Conservation (phyloP, 2,888 invertebrate genomes). For the Orgyia antiqua region DNA sequence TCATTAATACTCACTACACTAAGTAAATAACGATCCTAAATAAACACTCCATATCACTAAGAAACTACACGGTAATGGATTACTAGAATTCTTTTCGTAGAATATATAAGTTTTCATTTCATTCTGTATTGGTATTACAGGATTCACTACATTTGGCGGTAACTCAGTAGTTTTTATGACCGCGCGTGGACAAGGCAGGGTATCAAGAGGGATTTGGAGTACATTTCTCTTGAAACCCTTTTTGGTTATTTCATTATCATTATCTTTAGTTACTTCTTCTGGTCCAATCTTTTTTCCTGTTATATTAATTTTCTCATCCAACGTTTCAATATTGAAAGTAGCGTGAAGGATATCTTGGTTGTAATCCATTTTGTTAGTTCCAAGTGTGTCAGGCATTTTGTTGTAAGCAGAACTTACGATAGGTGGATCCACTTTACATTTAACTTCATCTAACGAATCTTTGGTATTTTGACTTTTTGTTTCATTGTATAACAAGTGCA, state of each 20-base stretch:
- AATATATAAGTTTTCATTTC: conserved; percentile 70
- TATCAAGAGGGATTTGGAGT: conserved; percentile 59
- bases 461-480: conserved; percentile 84
- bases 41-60: conserved; percentile 47
- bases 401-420: conserved; percentile 69
- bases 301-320: conserved; percentile 50
- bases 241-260: conserved; percentile 42
- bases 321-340: conserved; percentile 53
- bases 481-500: conserved; percentile 85
- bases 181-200: conserved; percentile 60
- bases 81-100: conserved; percentile 50
- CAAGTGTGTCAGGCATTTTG: conserved; percentile 52
- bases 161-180: conserved; percentile 53
- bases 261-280: conserved; percentile 32
- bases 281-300: conserved; percentile 46
- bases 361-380: conserved; percentile 51
- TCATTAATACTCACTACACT: conserved; percentile 42
- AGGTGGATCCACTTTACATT: conserved; percentile 81
- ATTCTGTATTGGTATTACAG: conserved; percentile 65
- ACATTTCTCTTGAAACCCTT: conserved; percentile 59
- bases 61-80: conserved; percentile 23
- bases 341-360: conserved; percentile 57
- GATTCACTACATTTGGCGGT: conserved; percentile 54
- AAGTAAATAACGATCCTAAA: conserved; percentile 61
- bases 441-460: conserved; percentile 83